phyloP scores from a whole-genome alignment of 2,797 vertebrate genomes.

The Malacoctenus gilli region DNA sequence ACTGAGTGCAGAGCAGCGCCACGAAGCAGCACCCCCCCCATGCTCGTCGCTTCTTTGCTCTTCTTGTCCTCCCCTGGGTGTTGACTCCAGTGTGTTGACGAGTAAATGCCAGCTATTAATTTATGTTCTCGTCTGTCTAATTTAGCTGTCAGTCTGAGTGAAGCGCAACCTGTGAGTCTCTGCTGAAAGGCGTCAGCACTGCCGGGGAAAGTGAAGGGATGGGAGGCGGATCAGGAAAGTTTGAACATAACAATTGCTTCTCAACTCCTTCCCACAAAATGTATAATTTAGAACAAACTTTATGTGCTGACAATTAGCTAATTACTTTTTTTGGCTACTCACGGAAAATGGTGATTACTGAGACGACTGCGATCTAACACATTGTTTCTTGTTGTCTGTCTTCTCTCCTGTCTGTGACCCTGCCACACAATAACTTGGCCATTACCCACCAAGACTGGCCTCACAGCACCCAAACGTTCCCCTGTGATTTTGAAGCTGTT shows the following conservation, averaged over 20 bases:
- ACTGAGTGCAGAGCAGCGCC: background rate
- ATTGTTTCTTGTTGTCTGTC: too few species aligned
- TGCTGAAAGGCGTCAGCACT: background rate
- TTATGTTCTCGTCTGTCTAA: background rate
- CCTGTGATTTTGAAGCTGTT: too few species aligned
- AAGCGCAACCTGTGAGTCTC: background rate
- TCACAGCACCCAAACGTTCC: too few species aligned
- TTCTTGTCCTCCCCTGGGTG: background rate
- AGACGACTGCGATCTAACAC: too few species aligned
- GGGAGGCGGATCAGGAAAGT: background rate
- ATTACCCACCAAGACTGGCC: too few species aligned
- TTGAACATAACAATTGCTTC: background rate
- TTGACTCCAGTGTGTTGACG: background rate
- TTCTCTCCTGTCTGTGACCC: too few species aligned
- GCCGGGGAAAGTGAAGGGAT: background rate
- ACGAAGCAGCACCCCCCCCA: background rate
- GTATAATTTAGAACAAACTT: too few species aligned
- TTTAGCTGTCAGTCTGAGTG: constrained; percentile 11
- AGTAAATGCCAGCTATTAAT: constrained; percentile 14
- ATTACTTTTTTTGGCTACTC: too few species aligned
- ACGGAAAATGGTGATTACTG: too few species aligned
- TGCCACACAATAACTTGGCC: too few species aligned
- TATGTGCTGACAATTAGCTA: too few species aligned
- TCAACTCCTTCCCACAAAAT: background rate
- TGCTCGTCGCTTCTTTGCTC: background rate